Evolutionary conservation across 2,888 invertebrate genomes (phyloP), one percentile per base, ranked within the genome.

Genomic region (Hetaerina titia): DNA sequence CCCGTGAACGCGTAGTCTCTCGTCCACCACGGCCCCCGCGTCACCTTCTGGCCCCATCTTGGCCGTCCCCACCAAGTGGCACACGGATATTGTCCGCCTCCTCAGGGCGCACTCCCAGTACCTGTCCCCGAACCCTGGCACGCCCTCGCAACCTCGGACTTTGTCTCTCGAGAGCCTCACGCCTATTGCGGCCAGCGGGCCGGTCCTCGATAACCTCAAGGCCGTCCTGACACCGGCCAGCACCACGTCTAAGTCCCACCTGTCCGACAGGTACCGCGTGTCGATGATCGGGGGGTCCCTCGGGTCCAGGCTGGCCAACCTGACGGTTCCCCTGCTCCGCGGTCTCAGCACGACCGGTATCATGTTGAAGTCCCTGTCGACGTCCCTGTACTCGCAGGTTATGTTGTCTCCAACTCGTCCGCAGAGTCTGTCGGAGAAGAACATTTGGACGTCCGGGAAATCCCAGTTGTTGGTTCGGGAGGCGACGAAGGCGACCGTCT

Each of bases 311-410:
- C 98, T 98, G 96, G 97, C 97, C n/a, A 99, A 97, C 96, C 97
- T 97, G 0, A 98, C 96, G 95, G 97, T 97, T 0, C 98, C 98
- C 95, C 97, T 97, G n/a, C 98, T 98, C 96, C 97, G 97, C 0
- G 98, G 98, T 95, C 98, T 97, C 96, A 98, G 97, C 64, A 98
- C 96, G 97, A 98, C 98, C 0, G 98, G 98, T 95, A 98, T 81
- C 25, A 81, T 96, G 4, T 97, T 97, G 97, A 97, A 98, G 0
- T 98, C 98, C 90, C 45, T 25, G 19, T 90, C 64, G 45, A 90
- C 90, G 64, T 90, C 90, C 17, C 58, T 45, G 45, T 90, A 45
- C 31, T 69, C 90, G 45, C 63, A 90, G 0, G 45, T 56, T 45
- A 64, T 31, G 31, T 81, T 81, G 9, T 31, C 81, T 5, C 81